These are phyloP conservation scores for Drosophila ustulata DNA, from an alignment of 2,888 invertebrate species.

Conservation along the genomic window DNA sequence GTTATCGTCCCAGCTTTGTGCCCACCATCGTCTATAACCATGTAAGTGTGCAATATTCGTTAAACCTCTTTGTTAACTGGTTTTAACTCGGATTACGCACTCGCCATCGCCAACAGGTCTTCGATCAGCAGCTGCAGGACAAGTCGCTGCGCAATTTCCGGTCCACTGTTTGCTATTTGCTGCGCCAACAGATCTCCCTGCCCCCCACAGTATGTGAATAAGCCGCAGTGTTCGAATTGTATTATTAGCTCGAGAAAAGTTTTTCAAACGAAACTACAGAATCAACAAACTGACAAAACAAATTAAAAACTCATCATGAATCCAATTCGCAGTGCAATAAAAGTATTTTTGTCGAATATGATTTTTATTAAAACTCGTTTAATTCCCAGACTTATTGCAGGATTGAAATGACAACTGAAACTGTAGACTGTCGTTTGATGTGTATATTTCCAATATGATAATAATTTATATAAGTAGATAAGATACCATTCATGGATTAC, in stretches of 20 bases:
- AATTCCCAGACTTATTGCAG: not conserved
- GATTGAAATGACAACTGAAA: not conserved
- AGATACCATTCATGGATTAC: constrained; percentile 71
- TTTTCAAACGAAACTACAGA: constrained; percentile 5
- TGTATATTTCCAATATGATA: constrained; percentile 56
- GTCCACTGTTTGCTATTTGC: constrained; percentile 83
- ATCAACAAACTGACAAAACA: not conserved
- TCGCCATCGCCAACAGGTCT: constrained; percentile 74
- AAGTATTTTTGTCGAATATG: not conserved
- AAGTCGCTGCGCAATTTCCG: constrained; percentile 84
- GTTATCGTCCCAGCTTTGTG: constrained; percentile 85
- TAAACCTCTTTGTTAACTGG: constrained; percentile 42
- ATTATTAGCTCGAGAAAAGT: constrained; percentile 1
- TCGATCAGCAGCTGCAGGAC: constrained; percentile 85
- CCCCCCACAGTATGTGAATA: constrained; percentile 57
- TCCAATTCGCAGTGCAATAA: not conserved
- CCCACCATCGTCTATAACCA: constrained; percentile 86
- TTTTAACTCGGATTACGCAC: constrained; percentile 43
- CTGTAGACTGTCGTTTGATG: constrained; percentile 24
- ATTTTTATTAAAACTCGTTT: not conserved
- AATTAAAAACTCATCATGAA: not conserved
- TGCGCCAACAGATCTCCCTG: constrained; percentile 60
- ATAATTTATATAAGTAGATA: constrained; percentile 72
- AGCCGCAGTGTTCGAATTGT: constrained; percentile 10
- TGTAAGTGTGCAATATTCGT: constrained; percentile 79